Conservation (phyloP, 2,888 invertebrate genomes). For the Oxycera nigricornis region DNA sequence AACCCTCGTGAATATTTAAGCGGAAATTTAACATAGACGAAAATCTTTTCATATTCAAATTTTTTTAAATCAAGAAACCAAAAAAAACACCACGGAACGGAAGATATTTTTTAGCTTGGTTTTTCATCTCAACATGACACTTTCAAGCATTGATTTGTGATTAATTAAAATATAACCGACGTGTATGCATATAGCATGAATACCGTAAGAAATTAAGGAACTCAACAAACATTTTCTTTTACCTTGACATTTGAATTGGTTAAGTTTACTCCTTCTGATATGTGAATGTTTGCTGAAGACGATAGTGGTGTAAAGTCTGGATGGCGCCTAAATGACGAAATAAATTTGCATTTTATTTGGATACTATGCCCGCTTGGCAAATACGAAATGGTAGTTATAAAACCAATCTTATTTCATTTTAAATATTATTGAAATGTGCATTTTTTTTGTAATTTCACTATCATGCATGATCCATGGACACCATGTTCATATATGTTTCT, state of each 20-base stretch:
- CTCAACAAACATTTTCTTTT: slow-evolving; percentile 7
- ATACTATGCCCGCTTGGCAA: neutral
- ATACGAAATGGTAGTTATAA: neutral
- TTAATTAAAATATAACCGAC: neutral
- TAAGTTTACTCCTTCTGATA: neutral
- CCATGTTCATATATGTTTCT: too few relatives aligned
- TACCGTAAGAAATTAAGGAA: neutral
- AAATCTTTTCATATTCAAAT: too few relatives aligned
- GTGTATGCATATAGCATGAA: neutral
- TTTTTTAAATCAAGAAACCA: neutral
- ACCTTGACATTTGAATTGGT: slow-evolving; percentile 16
- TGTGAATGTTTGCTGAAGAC: neutral
- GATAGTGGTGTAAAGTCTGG: neutral
- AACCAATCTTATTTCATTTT: neutral
- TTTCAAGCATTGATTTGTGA: neutral
- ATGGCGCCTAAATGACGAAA: neutral
- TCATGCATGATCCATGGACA: too few relatives aligned
- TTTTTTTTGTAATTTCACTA: too few relatives aligned
- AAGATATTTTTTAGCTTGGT: neutral
- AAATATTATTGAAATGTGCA: too few relatives aligned
- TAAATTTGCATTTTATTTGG: neutral
- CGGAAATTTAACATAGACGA: too few relatives aligned
- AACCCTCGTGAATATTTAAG: too few relatives aligned
- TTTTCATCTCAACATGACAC: neutral
- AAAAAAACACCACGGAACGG: neutral